A percentile compares a stretch with the other conserved stretches of the same genome.
phyloP scores from a whole-genome alignment of 2,888 invertebrate genomes.

The Drosophila niveifrons region DNA sequence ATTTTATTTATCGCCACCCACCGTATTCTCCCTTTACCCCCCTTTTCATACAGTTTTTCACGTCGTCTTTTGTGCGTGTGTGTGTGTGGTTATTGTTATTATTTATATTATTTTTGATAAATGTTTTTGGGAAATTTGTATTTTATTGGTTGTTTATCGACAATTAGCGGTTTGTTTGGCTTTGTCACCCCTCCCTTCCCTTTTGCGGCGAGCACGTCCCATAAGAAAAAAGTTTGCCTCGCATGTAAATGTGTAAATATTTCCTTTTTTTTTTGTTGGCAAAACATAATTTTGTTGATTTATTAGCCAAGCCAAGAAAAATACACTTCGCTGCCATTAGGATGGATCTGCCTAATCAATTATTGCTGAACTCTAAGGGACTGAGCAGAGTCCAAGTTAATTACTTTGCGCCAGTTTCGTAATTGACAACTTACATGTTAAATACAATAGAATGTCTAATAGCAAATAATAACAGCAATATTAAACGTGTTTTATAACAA shows the following conservation, averaged over 20 bases:
- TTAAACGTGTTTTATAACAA: too few relatives aligned
- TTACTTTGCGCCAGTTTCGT: conserved; percentile 7
- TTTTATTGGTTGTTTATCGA: conserved; percentile 80
- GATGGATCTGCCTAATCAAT: conserved; percentile 37
- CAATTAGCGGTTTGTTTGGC: conserved; percentile 78
- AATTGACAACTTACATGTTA: not conserved
- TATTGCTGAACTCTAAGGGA: conserved; percentile 14
- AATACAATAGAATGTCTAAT: not conserved
- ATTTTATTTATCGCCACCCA: conserved; percentile 69
- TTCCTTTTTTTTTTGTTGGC: conserved; percentile 16
- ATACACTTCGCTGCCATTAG: conserved; percentile 8
- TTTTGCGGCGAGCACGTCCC: not conserved
- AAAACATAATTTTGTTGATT: conserved; percentile 59
- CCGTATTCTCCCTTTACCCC: not conserved
- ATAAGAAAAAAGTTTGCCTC: conserved; percentile 12
- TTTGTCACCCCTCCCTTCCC: conserved; percentile 18
- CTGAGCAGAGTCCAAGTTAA: conserved; percentile 2
- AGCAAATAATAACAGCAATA: not conserved
- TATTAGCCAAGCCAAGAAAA: conserved; percentile 44
- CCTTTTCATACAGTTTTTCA: conserved; percentile 14
- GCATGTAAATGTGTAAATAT: conserved; percentile 56
- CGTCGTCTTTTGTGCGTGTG: conserved; percentile 33
- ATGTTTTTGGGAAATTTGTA: conserved; percentile 79
- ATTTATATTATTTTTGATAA: conserved; percentile 79
- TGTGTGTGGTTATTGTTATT: conserved; percentile 70